Evolutionary conservation across 2,113 vertebrate genomes (phyloP).

Genomic region (Menura novaehollandiae): DNA sequence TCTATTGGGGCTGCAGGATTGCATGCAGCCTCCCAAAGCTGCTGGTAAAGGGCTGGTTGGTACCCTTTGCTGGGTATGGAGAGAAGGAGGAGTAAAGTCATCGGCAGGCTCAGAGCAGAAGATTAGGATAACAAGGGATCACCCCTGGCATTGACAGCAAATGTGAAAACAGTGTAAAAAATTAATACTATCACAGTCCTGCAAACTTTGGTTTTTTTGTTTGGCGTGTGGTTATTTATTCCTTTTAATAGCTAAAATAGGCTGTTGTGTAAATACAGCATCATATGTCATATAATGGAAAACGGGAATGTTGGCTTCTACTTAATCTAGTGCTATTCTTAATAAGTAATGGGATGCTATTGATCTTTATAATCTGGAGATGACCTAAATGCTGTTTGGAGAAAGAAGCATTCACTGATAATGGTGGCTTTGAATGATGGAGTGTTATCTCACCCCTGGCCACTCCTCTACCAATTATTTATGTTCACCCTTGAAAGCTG

Average conservation of each 20-base stretch:
- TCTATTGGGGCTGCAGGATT: background rate
- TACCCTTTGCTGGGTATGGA: background rate
- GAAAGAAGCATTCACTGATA: background rate
- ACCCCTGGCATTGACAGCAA: background rate
- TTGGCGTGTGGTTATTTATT: background rate
- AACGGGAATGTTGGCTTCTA: background rate
- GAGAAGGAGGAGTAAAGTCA: background rate
- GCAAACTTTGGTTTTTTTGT: background rate
- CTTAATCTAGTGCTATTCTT: background rate
- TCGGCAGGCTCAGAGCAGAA: background rate
- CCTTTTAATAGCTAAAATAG: background rate
- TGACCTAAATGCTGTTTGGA: background rate
- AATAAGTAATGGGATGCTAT: background rate
- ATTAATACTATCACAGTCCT: background rate
- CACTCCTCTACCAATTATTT: background rate
- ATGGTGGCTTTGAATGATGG: fast-evolving
- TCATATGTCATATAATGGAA: background rate
- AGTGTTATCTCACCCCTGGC: fast-evolving
- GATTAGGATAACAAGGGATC: background rate
- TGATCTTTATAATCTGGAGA: background rate
- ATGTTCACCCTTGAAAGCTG: background rate
- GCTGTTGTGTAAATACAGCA: background rate
- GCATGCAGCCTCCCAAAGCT: background rate
- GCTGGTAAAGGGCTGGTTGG: background rate
- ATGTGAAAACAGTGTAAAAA: background rate